These are phyloP conservation scores for Drepana falcataria DNA, from an alignment of 2,888 invertebrate genomes.

Conservation along the genomic window DNA sequence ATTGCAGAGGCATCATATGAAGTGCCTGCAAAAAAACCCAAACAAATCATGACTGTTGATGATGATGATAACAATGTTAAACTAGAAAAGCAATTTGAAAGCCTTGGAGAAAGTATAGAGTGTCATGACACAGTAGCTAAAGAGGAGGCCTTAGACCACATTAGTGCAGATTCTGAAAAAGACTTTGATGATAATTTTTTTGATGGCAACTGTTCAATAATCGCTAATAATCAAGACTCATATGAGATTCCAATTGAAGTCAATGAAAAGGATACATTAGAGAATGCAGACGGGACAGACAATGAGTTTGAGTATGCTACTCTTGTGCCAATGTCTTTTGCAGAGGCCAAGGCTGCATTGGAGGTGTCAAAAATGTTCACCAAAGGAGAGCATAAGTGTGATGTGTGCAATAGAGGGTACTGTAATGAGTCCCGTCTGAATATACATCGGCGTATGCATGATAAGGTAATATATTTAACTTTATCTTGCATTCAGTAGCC, in stretches of 20 bases:
- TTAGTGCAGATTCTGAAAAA: neutral
- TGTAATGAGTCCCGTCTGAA: constrained; percentile 40
- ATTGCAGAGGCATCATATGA: constrained; percentile 37
- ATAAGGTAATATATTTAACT: constrained; percentile 38
- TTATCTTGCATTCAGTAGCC: neutral
- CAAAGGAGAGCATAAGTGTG: constrained; percentile 44
- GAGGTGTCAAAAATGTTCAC: constrained; percentile 52
- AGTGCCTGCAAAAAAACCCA: constrained; percentile 15
- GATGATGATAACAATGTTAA: constrained; percentile 20
- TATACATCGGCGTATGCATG: constrained; percentile 60
- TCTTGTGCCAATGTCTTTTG: constrained; percentile 48
- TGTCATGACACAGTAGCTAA: constrained; percentile 1
- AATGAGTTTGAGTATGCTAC: constrained; percentile 60
- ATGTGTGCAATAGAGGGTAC: constrained; percentile 47
- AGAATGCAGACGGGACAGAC: constrained; percentile 43
- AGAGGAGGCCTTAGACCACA: neutral
- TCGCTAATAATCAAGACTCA: neutral
- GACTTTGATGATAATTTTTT: constrained; percentile 15
- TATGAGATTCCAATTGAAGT: neutral
- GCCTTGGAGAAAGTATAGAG: constrained; percentile 7
- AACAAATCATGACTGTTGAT: constrained; percentile 9
- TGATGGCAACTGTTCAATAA: neutral
- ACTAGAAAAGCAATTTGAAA: constrained; percentile 9
- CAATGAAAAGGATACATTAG: constrained; percentile 10
- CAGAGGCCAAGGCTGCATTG: constrained; percentile 55